A percentile compares a stretch with the other conserved stretches of the same genome.
phyloP scores from a whole-genome alignment of 2,113 vertebrate genomes.

The Notarius lentiginosus region DNA sequence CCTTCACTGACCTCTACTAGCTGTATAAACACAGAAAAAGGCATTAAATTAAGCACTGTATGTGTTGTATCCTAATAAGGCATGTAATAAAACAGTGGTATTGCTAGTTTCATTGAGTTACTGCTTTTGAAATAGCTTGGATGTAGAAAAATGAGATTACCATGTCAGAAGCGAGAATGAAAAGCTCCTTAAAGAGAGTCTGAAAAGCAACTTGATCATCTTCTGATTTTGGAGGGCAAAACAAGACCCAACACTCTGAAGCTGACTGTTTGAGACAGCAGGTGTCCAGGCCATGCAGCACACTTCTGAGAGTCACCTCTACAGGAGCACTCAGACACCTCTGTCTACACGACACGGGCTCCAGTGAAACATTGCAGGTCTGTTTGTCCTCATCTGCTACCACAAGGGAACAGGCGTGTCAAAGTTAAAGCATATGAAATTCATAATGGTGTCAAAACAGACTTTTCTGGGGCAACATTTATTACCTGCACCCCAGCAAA shows the following conservation, averaged over 20 bases:
- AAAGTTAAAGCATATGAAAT: background rate
- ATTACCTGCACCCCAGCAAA: constrained; percentile 74
- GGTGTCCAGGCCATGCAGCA: constrained; percentile 68
- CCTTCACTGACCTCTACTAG: constrained; percentile 76
- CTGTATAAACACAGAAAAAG: constrained; percentile 61
- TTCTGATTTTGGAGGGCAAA: constrained; percentile 38
- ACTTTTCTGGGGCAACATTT: background rate
- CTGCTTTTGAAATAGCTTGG: background rate
- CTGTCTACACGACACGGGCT: constrained; percentile 79
- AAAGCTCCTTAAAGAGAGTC: constrained; percentile 70
- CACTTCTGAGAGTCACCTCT: constrained; percentile 76
- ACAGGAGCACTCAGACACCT: constrained; percentile 66
- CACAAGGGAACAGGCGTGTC: background rate
- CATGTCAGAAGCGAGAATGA: constrained; percentile 72
- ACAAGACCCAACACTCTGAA: constrained; percentile 83
- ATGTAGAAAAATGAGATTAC: constrained; percentile 64
- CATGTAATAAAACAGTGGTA: background rate
- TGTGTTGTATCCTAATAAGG: background rate
- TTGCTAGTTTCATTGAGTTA: background rate
- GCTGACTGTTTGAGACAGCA: constrained; percentile 57
- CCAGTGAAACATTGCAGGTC: constrained; percentile 74
- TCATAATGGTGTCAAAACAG: background rate
- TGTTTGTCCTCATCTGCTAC: constrained; percentile 58
- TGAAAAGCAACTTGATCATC: constrained; percentile 61
- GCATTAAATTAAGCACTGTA: background rate